Percentiles rank a stretch among this genome's conserved stretches.
phyloP scores from a whole-genome alignment of 2,797 vertebrate genomes.

The Hipposideros larvatus region DNA sequence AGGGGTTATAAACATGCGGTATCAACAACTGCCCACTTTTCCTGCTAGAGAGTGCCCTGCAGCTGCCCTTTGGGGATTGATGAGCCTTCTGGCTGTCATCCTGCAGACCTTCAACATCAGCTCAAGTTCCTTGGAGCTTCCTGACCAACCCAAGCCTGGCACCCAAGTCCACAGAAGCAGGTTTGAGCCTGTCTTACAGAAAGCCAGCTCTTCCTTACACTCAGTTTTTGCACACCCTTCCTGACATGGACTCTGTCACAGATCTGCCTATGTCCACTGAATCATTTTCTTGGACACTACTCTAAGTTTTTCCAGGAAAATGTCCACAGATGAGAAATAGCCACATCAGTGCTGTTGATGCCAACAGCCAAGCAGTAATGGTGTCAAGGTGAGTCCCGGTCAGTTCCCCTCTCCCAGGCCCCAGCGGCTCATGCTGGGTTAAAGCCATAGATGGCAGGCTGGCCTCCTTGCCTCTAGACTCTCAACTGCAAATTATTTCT shows the following conservation, averaged over 20 bases:
- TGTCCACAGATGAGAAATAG: conserved; percentile 55
- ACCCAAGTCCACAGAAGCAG: not conserved
- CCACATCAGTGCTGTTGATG: not conserved
- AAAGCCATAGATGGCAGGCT: not conserved
- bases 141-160: not conserved
- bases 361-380: conserved; percentile 10
- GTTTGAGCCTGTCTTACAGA: not conserved
- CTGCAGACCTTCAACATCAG: not conserved
- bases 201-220: not conserved
- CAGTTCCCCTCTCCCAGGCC: not conserved
- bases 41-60: not conserved
- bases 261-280: conserved; percentile 7
- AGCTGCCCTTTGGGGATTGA: not conserved
- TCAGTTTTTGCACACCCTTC: not conserved
- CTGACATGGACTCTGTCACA: not conserved
- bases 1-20: not conserved
- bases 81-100: not conserved
- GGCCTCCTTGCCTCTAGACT: not conserved
- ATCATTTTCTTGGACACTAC: conserved; percentile 58
- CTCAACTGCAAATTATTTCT: conserved; percentile 26
- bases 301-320: conserved; percentile 66
- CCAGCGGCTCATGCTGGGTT: not conserved
- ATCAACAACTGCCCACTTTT: not conserved
- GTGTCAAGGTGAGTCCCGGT: not conserved
- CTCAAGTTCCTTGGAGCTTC: not conserved